Base-by-base conservation (phyloP, 23 tunicate species). In the Halocynthia roretzi region DNA sequence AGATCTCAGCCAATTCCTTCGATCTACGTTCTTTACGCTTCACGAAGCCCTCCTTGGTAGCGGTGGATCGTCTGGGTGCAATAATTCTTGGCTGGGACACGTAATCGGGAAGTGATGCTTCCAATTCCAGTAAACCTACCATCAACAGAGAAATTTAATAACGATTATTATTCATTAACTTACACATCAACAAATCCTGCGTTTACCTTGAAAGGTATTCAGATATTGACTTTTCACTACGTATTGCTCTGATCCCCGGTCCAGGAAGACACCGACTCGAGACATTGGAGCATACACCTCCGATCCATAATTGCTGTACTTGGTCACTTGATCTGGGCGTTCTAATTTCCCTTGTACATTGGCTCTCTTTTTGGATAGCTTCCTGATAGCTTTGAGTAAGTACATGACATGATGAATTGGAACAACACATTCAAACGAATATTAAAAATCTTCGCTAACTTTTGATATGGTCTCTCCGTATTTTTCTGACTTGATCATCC, bases 191-290 rank as follows among this genome's bases (percentile, higher is more conserved):
- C 19, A 67, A 21, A 67, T 19, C 19, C 23, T 1, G 22, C 12
- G 5, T 72, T 10, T 64, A 85, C 98, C 98, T 81, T 92, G 92
- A 70, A 81, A 93, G 51, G 94, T 93, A 71, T 87, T 80, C 60
- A 93, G 86, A 67, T 93, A 93, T 75, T 80, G 75, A 72, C 94
- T 87, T 68, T 80, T 76, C 40, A 93, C 98, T n/a, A 87, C 94
- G 67, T 80, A 93, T 57, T 87, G 98, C 63, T 93, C 98, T 1
- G 98, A 87, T 0, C 89, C 89, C 5, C 93, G 77, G 76, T 93
- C 98, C n/a, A 93, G 81, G 76, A 93, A 87, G 52, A 93, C 98
- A 21, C 98, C 94, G 22, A 93, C 51, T 48, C 94, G 80, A 6
- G 94, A 73, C 54, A 80, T n/a, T 8, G 98, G 98, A 69, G 94